These are phyloP conservation scores for Aphis gossypii DNA, from an alignment of 1,140 invertebrate species.

Conservation along the genomic window DNA sequence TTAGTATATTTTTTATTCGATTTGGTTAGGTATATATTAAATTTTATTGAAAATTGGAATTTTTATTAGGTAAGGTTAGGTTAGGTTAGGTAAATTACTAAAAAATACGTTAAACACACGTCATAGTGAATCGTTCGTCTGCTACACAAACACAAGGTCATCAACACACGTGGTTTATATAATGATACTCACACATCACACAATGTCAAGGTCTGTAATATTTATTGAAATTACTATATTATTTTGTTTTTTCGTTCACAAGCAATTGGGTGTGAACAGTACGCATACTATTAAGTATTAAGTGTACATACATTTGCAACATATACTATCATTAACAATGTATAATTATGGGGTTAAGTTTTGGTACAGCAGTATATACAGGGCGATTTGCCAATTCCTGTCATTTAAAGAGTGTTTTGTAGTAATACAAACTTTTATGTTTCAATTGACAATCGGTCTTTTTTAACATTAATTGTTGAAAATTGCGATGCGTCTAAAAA, in stretches of 20 bases:
- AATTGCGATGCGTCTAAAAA: too few species aligned
- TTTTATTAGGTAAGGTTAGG: background rate
- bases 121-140: background rate
- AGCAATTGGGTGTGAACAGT: background rate
- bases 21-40: background rate
- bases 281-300: background rate
- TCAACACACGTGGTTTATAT: background rate
- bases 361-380: background rate
- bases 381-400: background rate
- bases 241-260: background rate
- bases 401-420: background rate
- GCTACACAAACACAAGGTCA: background rate
- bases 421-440: too few species aligned
- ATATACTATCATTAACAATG: background rate
- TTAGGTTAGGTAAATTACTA: background rate
- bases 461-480: too few species aligned
- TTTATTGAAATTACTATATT: background rate
- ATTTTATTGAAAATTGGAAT: background rate
- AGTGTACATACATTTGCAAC: too few species aligned
- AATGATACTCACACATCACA: background rate
- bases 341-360: background rate
- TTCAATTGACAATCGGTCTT: too few species aligned
- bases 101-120: background rate
- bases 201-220: conserved; percentile 6
- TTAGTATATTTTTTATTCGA: background rate